Evolutionary conservation across 2,888 invertebrate genomes (phyloP).

Genomic region (Melieria omissa): DNA sequence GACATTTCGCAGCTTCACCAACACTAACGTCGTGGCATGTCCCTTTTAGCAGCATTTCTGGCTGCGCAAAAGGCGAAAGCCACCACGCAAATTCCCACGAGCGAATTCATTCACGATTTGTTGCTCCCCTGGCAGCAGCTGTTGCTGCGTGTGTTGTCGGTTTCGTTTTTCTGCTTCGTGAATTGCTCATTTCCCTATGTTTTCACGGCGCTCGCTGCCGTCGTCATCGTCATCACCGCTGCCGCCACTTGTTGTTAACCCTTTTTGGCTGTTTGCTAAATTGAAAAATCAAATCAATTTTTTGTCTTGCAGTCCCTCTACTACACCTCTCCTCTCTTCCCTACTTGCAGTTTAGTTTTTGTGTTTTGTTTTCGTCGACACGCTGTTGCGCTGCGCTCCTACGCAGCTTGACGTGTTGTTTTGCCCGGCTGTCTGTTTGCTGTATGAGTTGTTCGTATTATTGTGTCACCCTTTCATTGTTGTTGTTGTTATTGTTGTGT

Average conservation of each 20-base stretch:
- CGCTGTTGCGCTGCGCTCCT: not conserved
- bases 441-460: constrained; percentile 12
- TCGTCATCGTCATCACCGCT: not conserved
- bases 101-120: not conserved
- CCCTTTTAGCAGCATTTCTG: not conserved
- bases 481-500: not conserved
- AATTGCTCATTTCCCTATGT: constrained; percentile 16
- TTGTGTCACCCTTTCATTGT: not conserved
- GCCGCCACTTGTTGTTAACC: not conserved
- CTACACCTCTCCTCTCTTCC: constrained; percentile 1
- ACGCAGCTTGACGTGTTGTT: not conserved
- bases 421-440: not conserved
- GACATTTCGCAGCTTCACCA: not conserved
- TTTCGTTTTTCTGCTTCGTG: not conserved
- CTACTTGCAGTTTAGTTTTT: constrained; percentile 6
- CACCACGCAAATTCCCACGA: constrained; percentile 9
- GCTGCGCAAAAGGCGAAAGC: not conserved
- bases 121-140: not conserved
- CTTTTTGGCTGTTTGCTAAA: constrained; percentile 19
- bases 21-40: not conserved
- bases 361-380: constrained; percentile 8
- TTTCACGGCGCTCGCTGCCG: not conserved
- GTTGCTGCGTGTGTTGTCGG: not conserved
- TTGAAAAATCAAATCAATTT: constrained; percentile 31
- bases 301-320: not conserved